Conservation (phyloP, 2,113 vertebrate genomes). For the Candoia aspera region DNA sequence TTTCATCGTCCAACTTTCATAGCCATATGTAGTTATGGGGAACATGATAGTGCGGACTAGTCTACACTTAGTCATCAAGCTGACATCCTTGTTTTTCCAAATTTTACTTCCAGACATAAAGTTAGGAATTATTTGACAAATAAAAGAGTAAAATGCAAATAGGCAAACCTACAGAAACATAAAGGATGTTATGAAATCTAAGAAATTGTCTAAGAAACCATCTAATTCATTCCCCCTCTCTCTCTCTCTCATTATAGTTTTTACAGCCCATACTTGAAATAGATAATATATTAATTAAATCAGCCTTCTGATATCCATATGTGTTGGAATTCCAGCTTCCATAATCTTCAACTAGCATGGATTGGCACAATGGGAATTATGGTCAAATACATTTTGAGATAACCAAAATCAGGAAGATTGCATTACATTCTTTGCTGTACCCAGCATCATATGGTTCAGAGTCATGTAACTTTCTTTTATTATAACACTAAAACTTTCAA, state of each 20-base stretch:
- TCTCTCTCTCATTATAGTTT: background rate
- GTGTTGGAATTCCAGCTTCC: background rate
- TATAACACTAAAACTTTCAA: background rate
- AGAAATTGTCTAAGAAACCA: background rate
- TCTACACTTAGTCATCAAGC: no score
- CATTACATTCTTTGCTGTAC: background rate
- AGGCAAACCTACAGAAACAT: background rate
- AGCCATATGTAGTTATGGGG: no score
- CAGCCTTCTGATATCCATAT: background rate
- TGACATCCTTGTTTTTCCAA: no score
- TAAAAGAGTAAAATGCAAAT: background rate
- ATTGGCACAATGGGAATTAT: background rate
- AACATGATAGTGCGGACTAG: no score
- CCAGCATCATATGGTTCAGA: background rate
- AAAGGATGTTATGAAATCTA: background rate
- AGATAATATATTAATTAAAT: background rate
- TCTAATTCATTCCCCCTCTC: no score
- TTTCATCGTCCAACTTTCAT: no score
- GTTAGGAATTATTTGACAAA: background rate
- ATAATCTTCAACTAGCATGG: background rate
- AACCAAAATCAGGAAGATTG: background rate
- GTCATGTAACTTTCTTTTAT: background rate
- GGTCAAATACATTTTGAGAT: background rate
- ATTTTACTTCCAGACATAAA: no score
- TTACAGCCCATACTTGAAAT: background rate